A percentile compares a stretch with the other conserved stretches of the same genome.
These are phyloP conservation scores for Tapera naevia DNA, from an alignment of 2,797 vertebrate genomes.

Conservation along the genomic window DNA sequence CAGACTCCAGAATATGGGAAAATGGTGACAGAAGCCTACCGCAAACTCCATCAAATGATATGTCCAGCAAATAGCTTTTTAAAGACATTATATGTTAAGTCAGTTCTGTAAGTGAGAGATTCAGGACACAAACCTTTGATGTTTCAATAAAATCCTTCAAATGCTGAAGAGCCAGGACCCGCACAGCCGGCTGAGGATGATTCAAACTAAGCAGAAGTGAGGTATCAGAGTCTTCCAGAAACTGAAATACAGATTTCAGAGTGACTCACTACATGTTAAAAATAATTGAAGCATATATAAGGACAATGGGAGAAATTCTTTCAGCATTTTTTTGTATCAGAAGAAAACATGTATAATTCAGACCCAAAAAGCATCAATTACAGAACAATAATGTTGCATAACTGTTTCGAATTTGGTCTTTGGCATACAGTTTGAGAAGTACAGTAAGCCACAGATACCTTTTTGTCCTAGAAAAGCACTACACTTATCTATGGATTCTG, in stretches of 20 bases:
- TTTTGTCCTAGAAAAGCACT: conserved; percentile 33
- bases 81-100: background rate
- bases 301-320: background rate
- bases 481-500: conserved; percentile 41
- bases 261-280: background rate
- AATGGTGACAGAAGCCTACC: background rate
- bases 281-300: background rate
- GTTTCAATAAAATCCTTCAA: conserved; percentile 79
- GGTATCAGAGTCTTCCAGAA: conserved; percentile 87
- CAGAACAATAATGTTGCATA: background rate
- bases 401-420: background rate
- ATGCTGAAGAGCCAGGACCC: conserved; percentile 85
- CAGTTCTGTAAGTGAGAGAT: background rate
- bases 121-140: conserved; percentile 79
- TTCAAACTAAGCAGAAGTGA: conserved; percentile 92
- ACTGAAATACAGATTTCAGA: conserved; percentile 74
- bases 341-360: background rate
- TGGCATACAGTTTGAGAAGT: background rate
- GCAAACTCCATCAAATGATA: background rate
- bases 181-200: conserved; percentile 86
- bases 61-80: background rate
- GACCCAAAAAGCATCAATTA: background rate
- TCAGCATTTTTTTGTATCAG: background rate
- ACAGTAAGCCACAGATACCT: background rate
- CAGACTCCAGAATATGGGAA: background rate